These are phyloP conservation scores for Machaerirhynchus nigripectus DNA, from an alignment of 2,113 vertebrate species.

Conservation along the genomic window DNA sequence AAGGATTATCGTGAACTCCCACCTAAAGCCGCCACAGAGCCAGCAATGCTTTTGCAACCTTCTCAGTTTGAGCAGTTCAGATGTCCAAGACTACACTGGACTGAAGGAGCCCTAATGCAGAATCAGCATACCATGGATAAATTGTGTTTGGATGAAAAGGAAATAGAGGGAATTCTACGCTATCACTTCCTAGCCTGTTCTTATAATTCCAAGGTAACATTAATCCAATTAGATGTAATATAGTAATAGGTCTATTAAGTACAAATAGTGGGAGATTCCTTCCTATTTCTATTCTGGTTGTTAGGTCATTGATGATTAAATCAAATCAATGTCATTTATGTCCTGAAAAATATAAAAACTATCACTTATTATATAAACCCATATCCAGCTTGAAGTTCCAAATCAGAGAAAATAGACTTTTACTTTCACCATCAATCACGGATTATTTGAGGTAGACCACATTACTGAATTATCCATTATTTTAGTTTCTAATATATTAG, in stretches of 20 bases:
- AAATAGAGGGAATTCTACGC: background rate
- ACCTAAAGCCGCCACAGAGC: background rate
- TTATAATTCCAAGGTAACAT: background rate
- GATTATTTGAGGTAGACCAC: slow-evolving; percentile 75
- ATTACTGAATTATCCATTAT: slow-evolving; percentile 47
- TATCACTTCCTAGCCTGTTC: background rate
- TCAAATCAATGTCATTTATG: background rate
- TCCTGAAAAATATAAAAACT: slow-evolving; percentile 25
- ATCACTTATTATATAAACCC: slow-evolving; percentile 19
- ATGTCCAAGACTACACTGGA: background rate
- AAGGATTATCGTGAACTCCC: background rate
- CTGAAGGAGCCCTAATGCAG: background rate
- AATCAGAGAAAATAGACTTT: slow-evolving; percentile 33
- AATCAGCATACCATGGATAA: background rate
- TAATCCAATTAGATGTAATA: background rate
- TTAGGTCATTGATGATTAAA: background rate
- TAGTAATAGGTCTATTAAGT: background rate
- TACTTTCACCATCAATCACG: slow-evolving; percentile 48
- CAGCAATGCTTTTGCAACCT: background rate
- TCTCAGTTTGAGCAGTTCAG: background rate
- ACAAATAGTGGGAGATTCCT: background rate
- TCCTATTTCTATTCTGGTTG: background rate
- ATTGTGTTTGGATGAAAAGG: background rate
- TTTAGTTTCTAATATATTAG: slow-evolving; percentile 41
- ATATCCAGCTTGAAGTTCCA: slow-evolving; percentile 46